Evolutionary conservation across 1,140 invertebrate genomes (phyloP).

Genomic region (Sycophila sp.): DNA sequence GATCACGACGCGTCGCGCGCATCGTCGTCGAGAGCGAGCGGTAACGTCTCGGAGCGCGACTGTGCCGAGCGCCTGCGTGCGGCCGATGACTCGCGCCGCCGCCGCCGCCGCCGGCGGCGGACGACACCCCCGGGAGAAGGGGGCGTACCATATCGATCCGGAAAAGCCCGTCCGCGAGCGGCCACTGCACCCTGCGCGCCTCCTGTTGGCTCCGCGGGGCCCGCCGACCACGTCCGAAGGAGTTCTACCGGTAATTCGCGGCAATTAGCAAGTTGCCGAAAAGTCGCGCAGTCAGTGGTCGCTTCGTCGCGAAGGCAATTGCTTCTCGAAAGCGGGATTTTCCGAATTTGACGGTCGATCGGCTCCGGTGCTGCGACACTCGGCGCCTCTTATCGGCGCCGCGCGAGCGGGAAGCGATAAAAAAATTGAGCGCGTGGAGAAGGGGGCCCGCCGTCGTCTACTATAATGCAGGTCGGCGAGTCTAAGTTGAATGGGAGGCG

Average conservation of each 20-base stretch:
- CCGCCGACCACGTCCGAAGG: too few species aligned
- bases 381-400: too few species aligned
- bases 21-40: too few species aligned
- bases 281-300: too few species aligned
- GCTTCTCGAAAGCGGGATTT: too few species aligned
- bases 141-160: constrained; percentile 20
- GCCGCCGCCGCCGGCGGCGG: constrained; percentile 3
- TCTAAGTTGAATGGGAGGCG: constrained; percentile 26
- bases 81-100: constrained; percentile 17
- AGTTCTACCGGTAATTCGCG: too few species aligned
- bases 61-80: too few species aligned
- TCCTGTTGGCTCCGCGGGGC: neutral
- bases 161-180: constrained; percentile 17
- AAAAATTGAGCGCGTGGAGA: neutral
- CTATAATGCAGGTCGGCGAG: constrained; percentile 28
- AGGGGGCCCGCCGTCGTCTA: neutral
- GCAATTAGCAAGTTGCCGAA: too few species aligned
- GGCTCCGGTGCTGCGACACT: too few species aligned
- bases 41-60: too few species aligned
- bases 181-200: constrained; percentile 33
- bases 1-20: neutral
- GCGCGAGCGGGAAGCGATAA: neutral
- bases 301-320: too few species aligned
- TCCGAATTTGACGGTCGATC: too few species aligned
- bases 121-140: neutral